phyloP scores from a whole-genome alignment of 2,888 invertebrate genomes.

The Mellilla xanthometata region DNA sequence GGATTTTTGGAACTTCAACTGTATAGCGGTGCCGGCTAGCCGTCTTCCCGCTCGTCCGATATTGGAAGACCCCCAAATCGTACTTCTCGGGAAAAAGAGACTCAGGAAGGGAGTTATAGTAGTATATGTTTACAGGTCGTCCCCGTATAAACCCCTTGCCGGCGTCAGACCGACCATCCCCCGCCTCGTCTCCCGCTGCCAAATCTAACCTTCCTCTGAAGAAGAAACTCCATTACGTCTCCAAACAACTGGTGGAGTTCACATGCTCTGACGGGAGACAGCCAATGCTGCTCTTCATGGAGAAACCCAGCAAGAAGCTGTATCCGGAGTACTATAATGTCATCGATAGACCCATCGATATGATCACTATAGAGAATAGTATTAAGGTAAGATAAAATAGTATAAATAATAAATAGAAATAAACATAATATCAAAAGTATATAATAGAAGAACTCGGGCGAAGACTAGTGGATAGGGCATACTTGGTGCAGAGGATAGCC shows the following conservation, averaged over 20 bases:
- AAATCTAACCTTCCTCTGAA: constrained; percentile 85
- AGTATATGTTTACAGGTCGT: too few species aligned
- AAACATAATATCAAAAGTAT: too few species aligned
- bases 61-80: too few species aligned
- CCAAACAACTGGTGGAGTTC: constrained; percentile 82
- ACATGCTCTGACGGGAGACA: constrained; percentile 88
- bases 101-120: too few species aligned
- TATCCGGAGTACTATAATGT: constrained; percentile 98
- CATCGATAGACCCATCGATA: constrained; percentile 96
- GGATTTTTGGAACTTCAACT: too few species aligned
- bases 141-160: constrained; percentile 64
- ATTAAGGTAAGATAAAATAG: constrained; percentile 90
- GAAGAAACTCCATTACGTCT: constrained; percentile 91
- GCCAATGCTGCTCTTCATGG: constrained; percentile 96
- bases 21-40: too few species aligned
- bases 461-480: too few species aligned
- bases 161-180: constrained; percentile 22
- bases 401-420: too few species aligned
- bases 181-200: constrained; percentile 42
- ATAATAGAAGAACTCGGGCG: too few species aligned
- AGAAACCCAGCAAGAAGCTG: constrained; percentile 96
- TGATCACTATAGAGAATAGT: constrained; percentile 95
- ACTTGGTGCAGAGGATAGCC: too few species aligned
- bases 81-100: too few species aligned
- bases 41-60: too few species aligned